These are phyloP conservation scores for Eptatretus burgeri DNA, from an alignment of 2,113 vertebrate genomes.

Conservation along the genomic window DNA sequence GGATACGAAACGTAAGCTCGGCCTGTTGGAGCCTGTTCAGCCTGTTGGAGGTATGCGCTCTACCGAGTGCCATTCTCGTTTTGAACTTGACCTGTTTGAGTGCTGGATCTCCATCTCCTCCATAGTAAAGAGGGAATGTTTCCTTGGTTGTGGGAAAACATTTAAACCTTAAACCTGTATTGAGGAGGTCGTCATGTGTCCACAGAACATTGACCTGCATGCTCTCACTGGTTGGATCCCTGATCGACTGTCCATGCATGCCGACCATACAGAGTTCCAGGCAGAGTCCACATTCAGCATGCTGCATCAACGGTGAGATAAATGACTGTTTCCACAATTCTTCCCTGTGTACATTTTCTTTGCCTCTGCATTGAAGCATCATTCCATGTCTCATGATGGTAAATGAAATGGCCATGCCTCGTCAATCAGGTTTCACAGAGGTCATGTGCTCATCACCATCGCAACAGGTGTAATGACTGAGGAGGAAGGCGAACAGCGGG, in stretches of 20 bases:
- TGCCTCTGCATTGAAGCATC: too few relatives aligned
- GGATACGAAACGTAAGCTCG: too few relatives aligned
- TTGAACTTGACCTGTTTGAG: too few relatives aligned
- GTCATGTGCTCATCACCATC: slow-evolving; percentile 73
- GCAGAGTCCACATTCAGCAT: slow-evolving; percentile 75
- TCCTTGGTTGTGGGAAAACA: not conserved
- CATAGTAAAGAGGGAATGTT: not conserved
- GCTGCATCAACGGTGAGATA: slow-evolving; percentile 59
- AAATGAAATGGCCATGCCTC: too few relatives aligned
- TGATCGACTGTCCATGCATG: slow-evolving; percentile 95
- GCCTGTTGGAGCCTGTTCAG: too few relatives aligned
- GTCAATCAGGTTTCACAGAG: slow-evolving; percentile 50
- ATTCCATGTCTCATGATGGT: too few relatives aligned
- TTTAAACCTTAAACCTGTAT: too few relatives aligned
- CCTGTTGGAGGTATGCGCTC: too few relatives aligned
- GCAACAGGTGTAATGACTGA: slow-evolving; percentile 89
- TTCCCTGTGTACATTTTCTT: too few relatives aligned
- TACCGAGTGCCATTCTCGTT: too few relatives aligned
- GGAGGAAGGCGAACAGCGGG: slow-evolving; percentile 77
- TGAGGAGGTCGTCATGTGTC: slow-evolving; percentile 4
- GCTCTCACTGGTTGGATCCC: slow-evolving; percentile 94
- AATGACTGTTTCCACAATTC: not conserved
- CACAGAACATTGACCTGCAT: slow-evolving; percentile 89
- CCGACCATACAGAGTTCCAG: slow-evolving; percentile 78
- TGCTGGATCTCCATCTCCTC: not conserved